These are phyloP conservation scores for Platichthys flesus DNA, from an alignment of 2,113 vertebrate species.

Conservation along the genomic window DNA sequence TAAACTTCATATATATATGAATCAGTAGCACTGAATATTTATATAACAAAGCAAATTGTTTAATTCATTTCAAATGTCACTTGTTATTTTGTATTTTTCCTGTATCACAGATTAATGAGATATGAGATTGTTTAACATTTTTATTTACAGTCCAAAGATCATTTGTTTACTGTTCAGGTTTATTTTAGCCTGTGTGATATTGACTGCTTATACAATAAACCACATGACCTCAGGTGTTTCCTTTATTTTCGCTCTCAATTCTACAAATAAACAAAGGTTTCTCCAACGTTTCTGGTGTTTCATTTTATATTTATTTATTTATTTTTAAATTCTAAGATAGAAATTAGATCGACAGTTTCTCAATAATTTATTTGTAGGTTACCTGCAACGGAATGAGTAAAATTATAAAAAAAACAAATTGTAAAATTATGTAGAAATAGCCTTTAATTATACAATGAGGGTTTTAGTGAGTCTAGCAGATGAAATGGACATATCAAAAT, in stretches of 20 bases:
- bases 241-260: neutral
- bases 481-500: too few relatives aligned
- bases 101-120: constrained; percentile 1
- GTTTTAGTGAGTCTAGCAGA: too few relatives aligned
- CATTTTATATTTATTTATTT: neutral
- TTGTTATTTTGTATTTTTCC: neutral
- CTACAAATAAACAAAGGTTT: constrained; percentile 52
- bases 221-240: constrained; percentile 62
- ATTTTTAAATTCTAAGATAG: neutral
- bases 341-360: neutral
- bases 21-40: constrained; percentile 67
- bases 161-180: constrained; percentile 33
- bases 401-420: too few relatives aligned
- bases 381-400: neutral
- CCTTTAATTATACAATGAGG: too few relatives aligned
- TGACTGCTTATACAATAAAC: constrained; percentile 45
- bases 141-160: constrained; percentile 24
- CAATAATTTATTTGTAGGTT: too few relatives aligned
- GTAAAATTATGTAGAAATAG: too few relatives aligned
- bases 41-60: constrained; percentile 32
- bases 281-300: neutral
- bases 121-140: constrained; percentile 21
- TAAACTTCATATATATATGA: constrained; percentile 7
- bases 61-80: constrained; percentile 8
- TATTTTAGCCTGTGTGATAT: constrained; percentile 40